Evolutionary conservation across 2,113 vertebrate genomes (phyloP).

Genomic region (Cryptotis parvus): DNA sequence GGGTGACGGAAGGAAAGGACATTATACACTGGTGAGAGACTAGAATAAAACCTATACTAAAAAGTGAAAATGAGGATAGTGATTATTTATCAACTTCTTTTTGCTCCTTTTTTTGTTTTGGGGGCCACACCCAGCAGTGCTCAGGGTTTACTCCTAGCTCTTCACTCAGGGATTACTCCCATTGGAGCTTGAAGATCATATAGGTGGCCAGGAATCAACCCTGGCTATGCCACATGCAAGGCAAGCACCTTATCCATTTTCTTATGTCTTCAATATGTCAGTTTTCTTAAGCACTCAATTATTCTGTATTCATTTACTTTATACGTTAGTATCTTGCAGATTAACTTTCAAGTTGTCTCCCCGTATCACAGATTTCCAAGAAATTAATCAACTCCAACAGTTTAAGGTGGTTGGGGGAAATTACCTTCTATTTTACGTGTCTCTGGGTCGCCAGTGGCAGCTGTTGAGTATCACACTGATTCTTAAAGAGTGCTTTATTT

Average conservation of each 20-base stretch:
- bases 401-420: background rate
- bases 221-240: no score
- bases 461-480: background rate
- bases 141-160: no score
- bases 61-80: background rate
- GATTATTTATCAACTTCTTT: background rate
- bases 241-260: background rate
- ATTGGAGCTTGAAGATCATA: no score
- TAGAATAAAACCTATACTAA: slow-evolving; percentile 22
- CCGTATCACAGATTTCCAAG: background rate
- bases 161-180: no score
- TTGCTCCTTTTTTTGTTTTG: no score
- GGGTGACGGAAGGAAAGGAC: background rate
- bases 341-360: slow-evolving; percentile 6
- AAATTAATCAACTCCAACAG: background rate
- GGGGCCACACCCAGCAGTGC: no score
- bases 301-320: background rate
- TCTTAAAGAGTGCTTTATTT: background rate
- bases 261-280: background rate
- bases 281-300: background rate
- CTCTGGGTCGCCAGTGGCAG: background rate
- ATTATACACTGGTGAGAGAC: slow-evolving; percentile 4
- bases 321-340: background rate
- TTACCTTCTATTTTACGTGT: background rate
- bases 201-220: no score